Base-by-base conservation (phyloP, 1,140 invertebrate genomes). In the Trypoxylus dichotomus region DNA sequence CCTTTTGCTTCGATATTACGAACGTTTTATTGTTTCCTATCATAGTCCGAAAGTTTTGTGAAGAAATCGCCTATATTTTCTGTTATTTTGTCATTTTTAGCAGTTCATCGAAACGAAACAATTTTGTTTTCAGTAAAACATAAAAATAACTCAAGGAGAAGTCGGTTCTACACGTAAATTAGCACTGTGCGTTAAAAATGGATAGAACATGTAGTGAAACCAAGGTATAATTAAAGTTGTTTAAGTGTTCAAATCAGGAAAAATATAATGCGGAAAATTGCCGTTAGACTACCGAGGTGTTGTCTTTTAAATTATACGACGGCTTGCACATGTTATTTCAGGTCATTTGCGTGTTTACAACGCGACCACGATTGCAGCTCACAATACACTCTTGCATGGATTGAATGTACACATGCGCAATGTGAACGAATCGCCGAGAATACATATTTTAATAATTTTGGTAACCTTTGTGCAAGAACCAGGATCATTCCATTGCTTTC, bases 91-190 rank as follows among this genome's bases (percentile, higher is more conserved):
- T 15, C 3, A 29, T 68, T 29, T 25, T 68, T 54, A 54, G 47
- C 47, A 15, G 24, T 24, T 68, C 60, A 8, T 25, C 60, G 60
- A 24, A 68, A 68, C 60, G 21, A 68, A 68, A 63, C 19, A 8
- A 15, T 15, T 60, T 68, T 68, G 60, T 68, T 68, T 68, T 68
- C 60, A 29, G 60, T 68, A 15, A 68, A 68, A 68, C 60, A 63
- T 63, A 68, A 68, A 68, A 68, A 68, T 68, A 68, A 68, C 60
- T 68, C 60, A 68, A 68, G 60, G 60, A 68, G 60, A 68, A 68
- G 60, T 68, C 24, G 24, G 27, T 15, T 27, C 19, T 54, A 29
- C 27, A 68, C 60, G 60, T 68, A 68, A 68, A 68, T 68, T 68
- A 68, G 60, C 60, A 68, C 60, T 68, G 60, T 68, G 60, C 60